Percentiles rank a stretch among this genome's conserved stretches.
Evolutionary conservation across 2,888 invertebrate species (phyloP).

Genomic region (Drosophila parthenogenetica): DNA sequence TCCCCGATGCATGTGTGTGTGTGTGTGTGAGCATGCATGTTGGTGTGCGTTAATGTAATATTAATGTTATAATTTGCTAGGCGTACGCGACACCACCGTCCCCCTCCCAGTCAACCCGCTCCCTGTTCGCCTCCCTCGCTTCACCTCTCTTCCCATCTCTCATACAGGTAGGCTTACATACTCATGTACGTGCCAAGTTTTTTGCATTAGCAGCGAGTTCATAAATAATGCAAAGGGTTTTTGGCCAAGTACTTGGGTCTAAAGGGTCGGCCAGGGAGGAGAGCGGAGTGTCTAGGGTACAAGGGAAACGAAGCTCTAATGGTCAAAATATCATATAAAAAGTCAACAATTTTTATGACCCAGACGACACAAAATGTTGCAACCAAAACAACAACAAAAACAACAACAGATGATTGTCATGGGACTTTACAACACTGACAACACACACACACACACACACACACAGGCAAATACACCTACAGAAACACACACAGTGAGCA

Average conservation of each 20-base stretch:
- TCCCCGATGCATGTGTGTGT: slow-evolving; percentile 65
- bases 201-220: slow-evolving; percentile 57
- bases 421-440: slow-evolving; percentile 52
- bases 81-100: slow-evolving; percentile 37
- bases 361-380: slow-evolving; percentile 42
- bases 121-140: not conserved
- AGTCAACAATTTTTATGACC: slow-evolving; percentile 45
- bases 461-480: slow-evolving; percentile 10
- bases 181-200: slow-evolving; percentile 51
- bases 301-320: slow-evolving; percentile 19
- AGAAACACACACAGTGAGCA: slow-evolving; percentile 15
- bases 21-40: slow-evolving; percentile 35
- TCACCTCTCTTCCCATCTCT: slow-evolving; percentile 34
- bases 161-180: slow-evolving; percentile 14
- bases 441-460: slow-evolving; percentile 40
- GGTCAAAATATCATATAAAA: slow-evolving; percentile 38
- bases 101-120: slow-evolving; percentile 21
- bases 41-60: slow-evolving; percentile 77
- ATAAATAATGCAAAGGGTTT: slow-evolving; percentile 71
- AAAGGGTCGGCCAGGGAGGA: not conserved
- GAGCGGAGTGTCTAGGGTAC: slow-evolving; percentile 2
- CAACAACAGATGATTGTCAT: slow-evolving; percentile 46
- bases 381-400: slow-evolving; percentile 31
- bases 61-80: slow-evolving; percentile 81
- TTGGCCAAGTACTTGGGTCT: slow-evolving; percentile 42